Percentiles rank a stretch among this genome's conserved stretches.
Conservation (phyloP, 2,888 invertebrate genomes). For the Drosophila paramelanica region DNA sequence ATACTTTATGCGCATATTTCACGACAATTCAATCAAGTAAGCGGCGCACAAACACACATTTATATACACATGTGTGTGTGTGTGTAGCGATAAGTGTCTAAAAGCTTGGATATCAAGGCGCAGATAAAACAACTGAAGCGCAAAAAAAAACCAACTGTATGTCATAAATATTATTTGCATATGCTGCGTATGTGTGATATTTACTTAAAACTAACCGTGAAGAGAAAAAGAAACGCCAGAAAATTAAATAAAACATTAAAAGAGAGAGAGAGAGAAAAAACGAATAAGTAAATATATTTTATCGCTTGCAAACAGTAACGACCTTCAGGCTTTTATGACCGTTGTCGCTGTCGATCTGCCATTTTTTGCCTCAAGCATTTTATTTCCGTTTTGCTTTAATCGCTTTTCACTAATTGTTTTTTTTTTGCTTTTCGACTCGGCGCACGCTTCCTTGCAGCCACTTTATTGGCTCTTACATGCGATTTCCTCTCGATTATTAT, state of each 20-base stretch:
- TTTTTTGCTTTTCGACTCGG: not conserved
- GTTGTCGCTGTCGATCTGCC: constrained; percentile 16
- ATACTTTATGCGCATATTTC: constrained; percentile 52
- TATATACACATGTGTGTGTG: constrained; percentile 5
- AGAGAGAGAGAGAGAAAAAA: not conserved
- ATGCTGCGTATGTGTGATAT: constrained; percentile 58
- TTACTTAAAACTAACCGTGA: constrained; percentile 43
- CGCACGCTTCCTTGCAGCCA: constrained; percentile 32
- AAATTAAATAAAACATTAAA: constrained; percentile 3
- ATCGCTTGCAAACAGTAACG: constrained; percentile 69
- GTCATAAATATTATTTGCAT: constrained; percentile 50
- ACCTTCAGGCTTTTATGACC: constrained; percentile 58
- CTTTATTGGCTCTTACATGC: constrained; percentile 11
- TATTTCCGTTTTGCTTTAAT: constrained; percentile 49
- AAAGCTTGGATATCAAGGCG: constrained; percentile 59
- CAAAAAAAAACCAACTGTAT: constrained; percentile 15
- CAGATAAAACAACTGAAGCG: constrained; percentile 43
- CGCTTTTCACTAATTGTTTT: constrained; percentile 24
- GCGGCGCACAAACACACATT: constrained; percentile 25
- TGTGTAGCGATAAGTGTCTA: constrained; percentile 53
- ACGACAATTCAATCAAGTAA: constrained; percentile 55
- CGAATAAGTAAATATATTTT: constrained; percentile 30
- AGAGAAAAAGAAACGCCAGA: constrained; percentile 11
- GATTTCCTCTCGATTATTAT: constrained; percentile 15
- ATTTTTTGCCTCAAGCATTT: constrained; percentile 27